Evolutionary conservation across 2,888 invertebrate genomes (phyloP).

Genomic region (Pristionchus fissidentatus): DNA sequence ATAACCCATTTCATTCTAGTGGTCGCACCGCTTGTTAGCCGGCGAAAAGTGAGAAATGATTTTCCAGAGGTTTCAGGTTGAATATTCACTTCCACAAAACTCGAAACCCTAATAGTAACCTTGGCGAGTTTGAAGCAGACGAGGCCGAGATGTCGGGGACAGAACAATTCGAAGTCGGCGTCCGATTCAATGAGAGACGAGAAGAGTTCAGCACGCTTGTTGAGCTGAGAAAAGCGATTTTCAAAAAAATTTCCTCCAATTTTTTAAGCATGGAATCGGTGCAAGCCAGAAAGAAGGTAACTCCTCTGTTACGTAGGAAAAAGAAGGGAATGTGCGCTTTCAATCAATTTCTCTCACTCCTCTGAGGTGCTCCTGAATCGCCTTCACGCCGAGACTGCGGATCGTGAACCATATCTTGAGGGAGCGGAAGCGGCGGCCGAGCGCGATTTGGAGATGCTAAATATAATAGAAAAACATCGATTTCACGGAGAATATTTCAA

Average conservation of each 20-base stretch:
- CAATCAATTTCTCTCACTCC: neutral
- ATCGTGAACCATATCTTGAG: slow-evolving; percentile 98
- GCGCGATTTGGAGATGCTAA: slow-evolving; percentile 79
- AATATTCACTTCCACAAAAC: too few species aligned
- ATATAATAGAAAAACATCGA: neutral
- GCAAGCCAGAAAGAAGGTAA: neutral
- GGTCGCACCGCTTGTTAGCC: too few species aligned
- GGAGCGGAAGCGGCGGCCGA: slow-evolving; percentile 93
- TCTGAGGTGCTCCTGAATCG: slow-evolving; percentile 91
- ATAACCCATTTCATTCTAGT: too few species aligned
- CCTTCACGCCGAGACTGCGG: slow-evolving; percentile 91
- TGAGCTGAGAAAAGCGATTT: slow-evolving; percentile 76
- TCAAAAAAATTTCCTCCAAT: too few species aligned
- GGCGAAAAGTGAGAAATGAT: too few species aligned
- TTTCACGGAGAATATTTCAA: neutral
- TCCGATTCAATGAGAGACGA: slow-evolving; percentile 84
- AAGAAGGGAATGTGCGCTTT: too few species aligned
- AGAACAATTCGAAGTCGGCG: slow-evolving; percentile 86
- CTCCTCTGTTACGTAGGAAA: neutral
- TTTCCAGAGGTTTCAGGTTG: too few species aligned
- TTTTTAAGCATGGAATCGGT: neutral
- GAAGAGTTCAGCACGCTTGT: slow-evolving; percentile 85
- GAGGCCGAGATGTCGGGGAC: slow-evolving; percentile 90
- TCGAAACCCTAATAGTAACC: too few species aligned
- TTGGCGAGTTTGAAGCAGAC: slow-evolving; percentile 89